Evolutionary conservation across 2,113 vertebrate genomes (phyloP).

Genomic region (Xenopus laevis): DNA sequence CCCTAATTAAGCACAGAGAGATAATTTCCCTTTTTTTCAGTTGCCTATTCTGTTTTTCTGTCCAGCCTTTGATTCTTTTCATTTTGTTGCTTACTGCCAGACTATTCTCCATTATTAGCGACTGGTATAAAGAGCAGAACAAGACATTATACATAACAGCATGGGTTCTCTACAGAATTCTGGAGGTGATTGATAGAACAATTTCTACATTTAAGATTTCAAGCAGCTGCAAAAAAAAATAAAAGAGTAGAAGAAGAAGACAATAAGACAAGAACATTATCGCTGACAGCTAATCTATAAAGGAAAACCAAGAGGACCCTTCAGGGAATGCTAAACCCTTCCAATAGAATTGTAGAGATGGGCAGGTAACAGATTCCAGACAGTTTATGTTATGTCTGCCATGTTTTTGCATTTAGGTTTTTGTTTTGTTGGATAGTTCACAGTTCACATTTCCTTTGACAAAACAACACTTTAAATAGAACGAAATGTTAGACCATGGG

Average conservation of each 20-base stretch:
- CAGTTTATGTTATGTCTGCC: background rate
- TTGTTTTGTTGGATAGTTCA: too few relatives aligned
- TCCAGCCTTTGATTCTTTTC: too few relatives aligned
- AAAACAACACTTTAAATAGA: too few relatives aligned
- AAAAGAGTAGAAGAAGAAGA: background rate
- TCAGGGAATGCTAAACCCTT: constrained; percentile 17
- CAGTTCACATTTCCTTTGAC: too few relatives aligned
- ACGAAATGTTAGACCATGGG: too few relatives aligned
- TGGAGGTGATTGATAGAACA: constrained; percentile 32
- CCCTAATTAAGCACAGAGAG: too few relatives aligned
- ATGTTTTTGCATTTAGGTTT: too few relatives aligned
- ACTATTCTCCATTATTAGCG: too few relatives aligned
- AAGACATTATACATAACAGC: constrained; percentile 8
- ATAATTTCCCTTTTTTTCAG: too few relatives aligned
- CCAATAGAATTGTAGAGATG: constrained; percentile 8
- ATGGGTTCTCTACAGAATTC: constrained; percentile 9
- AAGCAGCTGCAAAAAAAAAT: constrained; percentile 26
- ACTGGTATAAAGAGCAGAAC: too few relatives aligned
- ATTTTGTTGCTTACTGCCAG: too few relatives aligned
- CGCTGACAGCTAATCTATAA: constrained; percentile 37
- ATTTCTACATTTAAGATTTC: constrained; percentile 30
- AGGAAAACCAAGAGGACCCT: constrained; percentile 15
- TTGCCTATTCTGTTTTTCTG: too few relatives aligned
- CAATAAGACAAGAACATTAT: constrained; percentile 14
- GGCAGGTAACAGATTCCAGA: constrained; percentile 32